A percentile compares a stretch with the other conserved stretches of the same genome.
Evolutionary conservation across 1,140 invertebrate species (phyloP).

Genomic region (Brachionus sp.): DNA sequence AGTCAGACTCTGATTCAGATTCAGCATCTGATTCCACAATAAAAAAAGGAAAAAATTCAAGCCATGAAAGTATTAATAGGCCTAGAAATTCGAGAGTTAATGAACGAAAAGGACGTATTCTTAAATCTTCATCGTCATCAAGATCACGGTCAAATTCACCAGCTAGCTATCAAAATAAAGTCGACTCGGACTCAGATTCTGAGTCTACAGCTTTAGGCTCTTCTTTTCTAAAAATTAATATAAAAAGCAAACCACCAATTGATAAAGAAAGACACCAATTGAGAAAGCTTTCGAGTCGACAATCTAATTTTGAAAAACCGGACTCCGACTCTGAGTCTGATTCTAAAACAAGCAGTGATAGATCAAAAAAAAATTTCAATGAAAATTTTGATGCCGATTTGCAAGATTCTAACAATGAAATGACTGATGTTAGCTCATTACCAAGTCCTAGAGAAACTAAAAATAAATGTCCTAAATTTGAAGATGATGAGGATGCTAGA

Average conservation of each 20-base stretch:
- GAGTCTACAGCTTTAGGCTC: neutral
- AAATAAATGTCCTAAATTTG: neutral
- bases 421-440: conserved; percentile 38
- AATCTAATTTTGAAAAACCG: conserved; percentile 36
- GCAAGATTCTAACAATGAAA: conserved; percentile 17
- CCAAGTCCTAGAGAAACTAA: conserved; percentile 17
- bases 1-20: neutral
- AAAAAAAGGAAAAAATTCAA: neutral
- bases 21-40: neutral
- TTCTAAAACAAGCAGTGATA: neutral
- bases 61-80: neutral
- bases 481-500: neutral
- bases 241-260: conserved; percentile 34
- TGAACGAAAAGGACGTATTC: neutral
- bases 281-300: neutral
- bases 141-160: neutral
- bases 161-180: neutral
- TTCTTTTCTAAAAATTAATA: conserved; percentile 23
- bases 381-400: neutral
- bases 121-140: conserved; percentile 8
- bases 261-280: conserved; percentile 10
- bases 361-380: neutral
- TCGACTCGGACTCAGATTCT: neutral
- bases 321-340: conserved; percentile 9
- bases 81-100: neutral